Conservation (phyloP, 2,888 invertebrate genomes). For the Macrostomum cliftonense region DNA sequence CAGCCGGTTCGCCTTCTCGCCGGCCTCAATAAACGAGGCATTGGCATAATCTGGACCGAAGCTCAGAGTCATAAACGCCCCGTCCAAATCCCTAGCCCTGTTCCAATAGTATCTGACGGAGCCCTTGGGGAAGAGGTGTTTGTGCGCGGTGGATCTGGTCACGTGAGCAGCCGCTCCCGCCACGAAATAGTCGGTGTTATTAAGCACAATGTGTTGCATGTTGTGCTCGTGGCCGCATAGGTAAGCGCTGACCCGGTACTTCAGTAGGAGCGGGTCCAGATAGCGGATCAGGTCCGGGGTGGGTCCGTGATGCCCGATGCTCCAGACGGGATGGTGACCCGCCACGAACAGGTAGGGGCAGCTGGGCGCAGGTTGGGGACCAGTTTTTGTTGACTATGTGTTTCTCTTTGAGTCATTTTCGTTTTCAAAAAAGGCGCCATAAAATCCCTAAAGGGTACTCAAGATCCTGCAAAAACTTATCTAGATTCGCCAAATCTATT, state of each 20-base stretch:
- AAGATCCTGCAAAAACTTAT: no score
- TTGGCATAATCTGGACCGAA: slow-evolving; percentile 21
- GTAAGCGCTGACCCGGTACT: slow-evolving; percentile 38
- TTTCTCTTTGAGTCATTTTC: no score
- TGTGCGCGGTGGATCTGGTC: slow-evolving; percentile 26
- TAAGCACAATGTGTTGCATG: slow-evolving; percentile 23
- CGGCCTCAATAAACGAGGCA: slow-evolving; percentile 21
- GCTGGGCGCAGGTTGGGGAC: no score
- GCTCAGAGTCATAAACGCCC: slow-evolving; percentile 23
- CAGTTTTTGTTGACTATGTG: no score
- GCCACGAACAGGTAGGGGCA: slow-evolving; percentile 39
- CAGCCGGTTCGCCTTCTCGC: slow-evolving; percentile 12
- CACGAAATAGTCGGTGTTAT: slow-evolving; percentile 28
- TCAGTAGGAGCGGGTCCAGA: slow-evolving; percentile 36
- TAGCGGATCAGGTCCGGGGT: slow-evolving; percentile 35
- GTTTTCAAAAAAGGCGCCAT: background rate
- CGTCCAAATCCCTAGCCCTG: slow-evolving; percentile 29
- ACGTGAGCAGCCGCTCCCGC: slow-evolving; percentile 38
- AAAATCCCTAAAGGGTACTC: no score
- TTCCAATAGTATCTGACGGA: slow-evolving; percentile 31
- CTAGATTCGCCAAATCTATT: background rate
- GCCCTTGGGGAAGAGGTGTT: slow-evolving; percentile 21
- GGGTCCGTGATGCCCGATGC: slow-evolving; percentile 40
- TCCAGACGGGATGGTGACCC: slow-evolving; percentile 40
- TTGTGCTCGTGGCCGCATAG: slow-evolving; percentile 42